Percentiles rank a stretch among this genome's conserved stretches.
These are phyloP conservation scores for Phalera bucephala DNA, from an alignment of 2,888 invertebrate species.

Conservation along the genomic window DNA sequence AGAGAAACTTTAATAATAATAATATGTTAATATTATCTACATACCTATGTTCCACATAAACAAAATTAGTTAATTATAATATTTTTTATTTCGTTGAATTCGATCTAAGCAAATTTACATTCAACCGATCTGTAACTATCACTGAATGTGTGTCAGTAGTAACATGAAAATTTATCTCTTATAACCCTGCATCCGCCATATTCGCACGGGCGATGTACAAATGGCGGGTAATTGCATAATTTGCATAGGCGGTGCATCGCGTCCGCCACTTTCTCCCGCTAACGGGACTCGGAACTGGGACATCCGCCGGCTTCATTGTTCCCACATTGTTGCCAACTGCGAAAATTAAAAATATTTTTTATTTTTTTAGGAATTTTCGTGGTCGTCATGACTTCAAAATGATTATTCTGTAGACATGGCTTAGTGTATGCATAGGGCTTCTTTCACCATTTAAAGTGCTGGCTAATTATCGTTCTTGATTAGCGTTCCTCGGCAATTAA, in stretches of 20 bases:
- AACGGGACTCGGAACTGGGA: constrained; percentile 74
- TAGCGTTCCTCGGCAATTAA: too few species aligned
- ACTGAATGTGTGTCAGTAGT: constrained; percentile 18
- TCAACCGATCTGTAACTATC: constrained; percentile 19
- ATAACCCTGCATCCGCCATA: constrained; percentile 22
- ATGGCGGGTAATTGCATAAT: constrained; percentile 70
- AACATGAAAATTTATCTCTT: constrained; percentile 14
- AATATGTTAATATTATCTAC: too few species aligned
- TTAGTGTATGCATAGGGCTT: too few species aligned
- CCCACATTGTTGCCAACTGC: constrained; percentile 24
- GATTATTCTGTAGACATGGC: too few species aligned
- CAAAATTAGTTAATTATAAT: too few species aligned
- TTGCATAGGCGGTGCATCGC: constrained; percentile 72
- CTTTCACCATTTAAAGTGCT: too few species aligned
- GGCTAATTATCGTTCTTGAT: too few species aligned
- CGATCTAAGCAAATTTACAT: constrained; percentile 5
- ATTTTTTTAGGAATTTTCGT: too few species aligned
- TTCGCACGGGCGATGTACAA: constrained; percentile 26
- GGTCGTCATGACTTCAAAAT: too few species aligned
- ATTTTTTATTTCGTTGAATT: too few species aligned
- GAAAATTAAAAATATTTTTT: background rate
- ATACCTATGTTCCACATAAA: too few species aligned
- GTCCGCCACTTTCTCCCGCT: constrained; percentile 68
- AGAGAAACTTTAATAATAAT: too few species aligned
- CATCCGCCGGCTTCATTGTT: constrained; percentile 47